Percentiles rank a stretch among this genome's conserved stretches.
Conservation (phyloP, 1,140 invertebrate species). For the Plutomurus gul region DNA sequence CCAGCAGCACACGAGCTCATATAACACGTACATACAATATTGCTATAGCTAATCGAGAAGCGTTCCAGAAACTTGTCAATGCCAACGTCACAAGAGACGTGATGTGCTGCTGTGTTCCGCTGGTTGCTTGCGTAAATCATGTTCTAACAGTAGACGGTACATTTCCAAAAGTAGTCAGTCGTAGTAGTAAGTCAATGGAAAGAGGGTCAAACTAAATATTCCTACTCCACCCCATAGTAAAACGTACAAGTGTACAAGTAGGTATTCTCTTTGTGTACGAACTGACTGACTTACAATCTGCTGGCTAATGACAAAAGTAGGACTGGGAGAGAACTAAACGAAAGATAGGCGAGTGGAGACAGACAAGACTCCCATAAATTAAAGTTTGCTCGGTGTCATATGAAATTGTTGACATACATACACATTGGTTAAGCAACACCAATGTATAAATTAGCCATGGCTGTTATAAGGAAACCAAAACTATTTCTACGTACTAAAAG, state of each 20-base stretch:
- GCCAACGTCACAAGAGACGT: background rate
- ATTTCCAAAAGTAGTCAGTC: too few species aligned
- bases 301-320: too few species aligned
- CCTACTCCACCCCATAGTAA: background rate
- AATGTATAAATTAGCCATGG: too few species aligned
- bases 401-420: background rate
- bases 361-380: background rate
- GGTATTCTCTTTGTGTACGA: too few species aligned
- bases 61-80: constrained; percentile 13
- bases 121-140: background rate
- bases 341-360: background rate
- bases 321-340: too few species aligned
- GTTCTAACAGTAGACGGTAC: too few species aligned
- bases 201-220: background rate
- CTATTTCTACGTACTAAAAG: too few species aligned
- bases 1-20: too few species aligned
- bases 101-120: background rate
- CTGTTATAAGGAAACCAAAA: too few species aligned
- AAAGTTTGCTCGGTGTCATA: background rate
- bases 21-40: background rate
- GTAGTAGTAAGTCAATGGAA: background rate
- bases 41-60: background rate
- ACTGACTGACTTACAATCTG: too few species aligned
- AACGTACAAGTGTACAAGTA: background rate
- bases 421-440: too few species aligned